A percentile compares a stretch with the other conserved stretches of the same genome.
Evolutionary conservation across 1,140 invertebrate species (phyloP).

Genomic region (Adoxophyes honmai): DNA sequence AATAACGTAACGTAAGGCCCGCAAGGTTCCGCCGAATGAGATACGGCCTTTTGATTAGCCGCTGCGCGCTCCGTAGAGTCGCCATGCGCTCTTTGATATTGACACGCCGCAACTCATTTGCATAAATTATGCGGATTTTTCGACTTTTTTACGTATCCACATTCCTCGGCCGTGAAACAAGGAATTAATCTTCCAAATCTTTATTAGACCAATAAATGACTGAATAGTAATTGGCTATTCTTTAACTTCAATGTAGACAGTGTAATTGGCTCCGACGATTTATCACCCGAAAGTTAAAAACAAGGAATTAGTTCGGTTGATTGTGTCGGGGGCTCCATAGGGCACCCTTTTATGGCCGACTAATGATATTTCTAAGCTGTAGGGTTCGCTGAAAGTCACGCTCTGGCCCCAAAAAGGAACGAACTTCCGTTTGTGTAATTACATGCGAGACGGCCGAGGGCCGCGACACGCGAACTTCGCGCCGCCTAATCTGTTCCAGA

Average conservation of each 20-base stretch:
- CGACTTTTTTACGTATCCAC: background rate
- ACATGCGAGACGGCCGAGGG: constrained; percentile 41
- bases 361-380: constrained; percentile 37
- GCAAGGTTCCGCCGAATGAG: constrained; percentile 60
- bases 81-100: constrained; percentile 23
- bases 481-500: constrained; percentile 26
- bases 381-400: constrained; percentile 46
- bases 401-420: constrained; percentile 45
- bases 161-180: background rate
- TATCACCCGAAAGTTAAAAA: background rate
- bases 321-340: background rate
- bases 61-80: constrained; percentile 51
- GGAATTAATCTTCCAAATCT: background rate
- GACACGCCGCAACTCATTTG: constrained; percentile 7
- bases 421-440: constrained; percentile 58
- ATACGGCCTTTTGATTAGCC: constrained; percentile 72
- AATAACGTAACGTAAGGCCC: constrained; percentile 54
- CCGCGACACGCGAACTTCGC: constrained; percentile 48
- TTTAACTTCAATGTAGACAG: background rate
- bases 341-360: constrained; percentile 38
- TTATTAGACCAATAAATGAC: background rate
- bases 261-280: background rate
- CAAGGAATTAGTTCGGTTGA: background rate
- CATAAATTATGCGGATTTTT: constrained; percentile 2
- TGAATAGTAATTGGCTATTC: background rate